Conservation (phyloP, 2,113 vertebrate genomes). For the Lanius collurio region DNA sequence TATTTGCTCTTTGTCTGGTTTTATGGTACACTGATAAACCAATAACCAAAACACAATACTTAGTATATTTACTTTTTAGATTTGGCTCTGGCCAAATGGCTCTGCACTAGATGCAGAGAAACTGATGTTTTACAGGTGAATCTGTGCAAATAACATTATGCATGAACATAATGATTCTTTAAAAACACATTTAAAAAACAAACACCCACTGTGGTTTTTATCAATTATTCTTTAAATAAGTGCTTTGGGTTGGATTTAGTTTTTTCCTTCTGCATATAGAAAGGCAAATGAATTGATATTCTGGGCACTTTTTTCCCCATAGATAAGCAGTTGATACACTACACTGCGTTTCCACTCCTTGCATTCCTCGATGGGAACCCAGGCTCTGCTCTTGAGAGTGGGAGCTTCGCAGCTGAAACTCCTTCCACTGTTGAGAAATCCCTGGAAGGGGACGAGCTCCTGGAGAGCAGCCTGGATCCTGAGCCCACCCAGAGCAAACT, state of each 20-base stretch:
- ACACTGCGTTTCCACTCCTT: constrained; percentile 89
- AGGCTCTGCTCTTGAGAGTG: constrained; percentile 61
- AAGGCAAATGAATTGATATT: neutral
- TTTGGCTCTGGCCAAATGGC: neutral
- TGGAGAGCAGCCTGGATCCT: constrained; percentile 75
- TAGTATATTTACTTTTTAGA: neutral
- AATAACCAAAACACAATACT: neutral
- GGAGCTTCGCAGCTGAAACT: constrained; percentile 40
- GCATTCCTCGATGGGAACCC: constrained; percentile 88
- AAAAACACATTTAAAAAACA: neutral
- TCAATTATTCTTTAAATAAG: neutral
- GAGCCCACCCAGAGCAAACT: constrained; percentile 82
- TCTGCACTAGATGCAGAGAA: neutral
- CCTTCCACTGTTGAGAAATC: constrained; percentile 59
- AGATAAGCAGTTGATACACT: constrained; percentile 95
- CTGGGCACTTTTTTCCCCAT: neutral
- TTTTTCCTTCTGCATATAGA: neutral
- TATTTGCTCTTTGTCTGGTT: neutral
- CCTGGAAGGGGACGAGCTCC: constrained; percentile 76
- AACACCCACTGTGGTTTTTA: neutral
- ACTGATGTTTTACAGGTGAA: neutral
- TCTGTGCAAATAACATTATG: neutral
- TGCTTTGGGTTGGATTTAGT: neutral
- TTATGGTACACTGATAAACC: neutral
- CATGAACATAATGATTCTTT: neutral